Evolutionary conservation across 1,140 invertebrate genomes (phyloP), one percentile per base, ranked within the genome.

Genomic region (Diabrotica virgifera): DNA sequence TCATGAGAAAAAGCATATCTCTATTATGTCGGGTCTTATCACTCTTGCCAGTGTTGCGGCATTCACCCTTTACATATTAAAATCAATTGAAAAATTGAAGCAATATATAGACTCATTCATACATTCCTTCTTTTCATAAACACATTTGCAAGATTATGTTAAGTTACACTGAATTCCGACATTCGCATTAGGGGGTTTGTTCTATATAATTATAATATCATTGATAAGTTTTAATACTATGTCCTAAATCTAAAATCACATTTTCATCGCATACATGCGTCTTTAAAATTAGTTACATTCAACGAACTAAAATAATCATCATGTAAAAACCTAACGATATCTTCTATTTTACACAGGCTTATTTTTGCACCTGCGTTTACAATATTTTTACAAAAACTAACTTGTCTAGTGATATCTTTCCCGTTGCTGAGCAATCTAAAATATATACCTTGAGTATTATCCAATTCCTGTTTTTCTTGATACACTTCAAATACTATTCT

Each of bases 381-480:
- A 0, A 82, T 78, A 52, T 83, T 83, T 69, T 84, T 86, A 76
- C 94, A 97, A 76, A 96, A 96, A 55, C 84, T 85, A 13, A 95
- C 83, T 65, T 87, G 85, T 73, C 87, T 85, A 0, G 95, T 97
- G 0, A 95, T 85, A 79, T 95, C 93, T 65, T 86, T 86, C 0
- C 95, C 95, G 76, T 97, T 95, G 67, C 91, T 89, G 24, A 97
- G 78, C 0, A 95, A 80, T 1, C 92, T 85, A 70, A 96, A 93
- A 74, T 90, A 91, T 77, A 89, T 91, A 75, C 89, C 86, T 71
- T 85, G 84, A 0, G 84, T 85, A 50, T 80, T 76, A 53, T 70
- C 64, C 73, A 77, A 56, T 57, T 80, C 75, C 10, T 78, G 73
- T 63, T 80, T 80, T 52, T 80, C 80, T 6, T 80, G 71, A 70